These are phyloP conservation scores for Coregonus sp. DNA, from an alignment of 2,797 vertebrate genomes.

Conservation along the genomic window DNA sequence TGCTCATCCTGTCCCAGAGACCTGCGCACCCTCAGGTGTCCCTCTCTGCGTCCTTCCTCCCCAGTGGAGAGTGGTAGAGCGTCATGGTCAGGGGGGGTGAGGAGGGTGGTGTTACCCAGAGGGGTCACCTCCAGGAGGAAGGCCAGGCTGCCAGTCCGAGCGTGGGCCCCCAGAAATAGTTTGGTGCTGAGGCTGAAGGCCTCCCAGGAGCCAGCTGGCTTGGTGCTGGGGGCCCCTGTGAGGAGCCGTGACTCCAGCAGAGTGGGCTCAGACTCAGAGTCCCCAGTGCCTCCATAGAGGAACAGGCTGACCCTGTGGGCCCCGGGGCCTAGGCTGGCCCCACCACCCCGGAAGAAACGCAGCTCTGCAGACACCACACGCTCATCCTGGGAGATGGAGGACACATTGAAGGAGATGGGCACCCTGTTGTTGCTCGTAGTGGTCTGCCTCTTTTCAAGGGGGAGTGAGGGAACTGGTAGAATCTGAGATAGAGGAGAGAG, in stretches of 20 bases:
- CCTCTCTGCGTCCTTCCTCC: conserved; percentile 40
- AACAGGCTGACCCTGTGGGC: conserved; percentile 74
- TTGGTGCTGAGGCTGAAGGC: conserved; percentile 72
- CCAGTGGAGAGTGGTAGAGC: neutral
- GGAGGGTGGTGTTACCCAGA: conserved; percentile 54
- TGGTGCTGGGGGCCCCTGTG: conserved; percentile 30
- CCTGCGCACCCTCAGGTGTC: conserved; percentile 76
- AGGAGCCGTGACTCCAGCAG: conserved; percentile 75
- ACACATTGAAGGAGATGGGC: conserved; percentile 80
- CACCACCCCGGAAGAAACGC: conserved; percentile 66
- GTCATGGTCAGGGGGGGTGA: neutral
- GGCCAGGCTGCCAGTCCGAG: conserved; percentile 57
- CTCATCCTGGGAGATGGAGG: conserved; percentile 80
- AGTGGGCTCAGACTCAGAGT: conserved; percentile 45
- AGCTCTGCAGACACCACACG: conserved; percentile 80
- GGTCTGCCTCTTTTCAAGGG: conserved; percentile 34
- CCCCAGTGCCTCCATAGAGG: conserved; percentile 56
- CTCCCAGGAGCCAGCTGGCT: conserved; percentile 70
- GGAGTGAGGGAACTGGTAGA: conserved; percentile 34
- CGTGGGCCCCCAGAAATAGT: conserved; percentile 63
- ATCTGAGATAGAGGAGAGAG: conserved; percentile 39
- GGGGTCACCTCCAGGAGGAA: conserved; percentile 74
- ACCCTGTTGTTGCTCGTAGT: conserved; percentile 49
- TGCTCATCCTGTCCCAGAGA: conserved; percentile 75
- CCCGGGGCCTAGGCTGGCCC: conserved; percentile 39